phyloP scores from a whole-genome alignment of 2,113 vertebrate species.

The Brienomyrus longianalis region DNA sequence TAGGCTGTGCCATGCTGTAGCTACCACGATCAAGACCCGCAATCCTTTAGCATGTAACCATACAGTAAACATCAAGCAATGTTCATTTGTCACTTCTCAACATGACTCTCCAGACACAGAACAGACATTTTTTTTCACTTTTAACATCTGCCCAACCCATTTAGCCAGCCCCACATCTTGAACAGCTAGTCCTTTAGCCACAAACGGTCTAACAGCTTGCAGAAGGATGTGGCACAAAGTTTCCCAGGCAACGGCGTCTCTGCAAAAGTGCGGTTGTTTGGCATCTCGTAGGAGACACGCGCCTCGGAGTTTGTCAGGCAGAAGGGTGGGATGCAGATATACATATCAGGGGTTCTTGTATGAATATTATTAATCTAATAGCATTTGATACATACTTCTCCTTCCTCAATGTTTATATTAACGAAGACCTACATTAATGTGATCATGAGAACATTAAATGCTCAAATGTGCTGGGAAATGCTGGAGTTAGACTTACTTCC shows the following conservation, averaged over 20 bases:
- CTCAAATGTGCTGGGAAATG: neutral
- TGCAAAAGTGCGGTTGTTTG: neutral
- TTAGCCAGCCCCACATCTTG: neutral
- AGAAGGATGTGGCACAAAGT: neutral
- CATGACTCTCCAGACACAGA: neutral
- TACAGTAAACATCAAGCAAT: neutral
- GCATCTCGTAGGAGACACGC: neutral
- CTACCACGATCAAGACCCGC: neutral
- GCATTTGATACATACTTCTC: neutral
- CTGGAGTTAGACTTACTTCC: neutral
- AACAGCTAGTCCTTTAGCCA: neutral
- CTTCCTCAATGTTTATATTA: neutral
- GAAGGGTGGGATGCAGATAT: neutral
- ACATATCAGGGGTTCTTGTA: neutral
- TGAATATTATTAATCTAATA: neutral
- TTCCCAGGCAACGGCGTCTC: neutral
- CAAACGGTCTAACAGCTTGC: neutral
- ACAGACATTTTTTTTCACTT: neutral
- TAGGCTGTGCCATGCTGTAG: neutral
- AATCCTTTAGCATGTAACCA: neutral
- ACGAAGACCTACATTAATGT: neutral
- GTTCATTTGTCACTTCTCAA: neutral
- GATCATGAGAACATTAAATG: neutral
- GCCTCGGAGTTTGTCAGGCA: neutral
- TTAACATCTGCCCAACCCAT: neutral